A percentile compares a stretch with the other conserved stretches of the same genome.
These are phyloP conservation scores for Aegithalos caudatus DNA, from an alignment of 2,113 vertebrate species.

Conservation along the genomic window DNA sequence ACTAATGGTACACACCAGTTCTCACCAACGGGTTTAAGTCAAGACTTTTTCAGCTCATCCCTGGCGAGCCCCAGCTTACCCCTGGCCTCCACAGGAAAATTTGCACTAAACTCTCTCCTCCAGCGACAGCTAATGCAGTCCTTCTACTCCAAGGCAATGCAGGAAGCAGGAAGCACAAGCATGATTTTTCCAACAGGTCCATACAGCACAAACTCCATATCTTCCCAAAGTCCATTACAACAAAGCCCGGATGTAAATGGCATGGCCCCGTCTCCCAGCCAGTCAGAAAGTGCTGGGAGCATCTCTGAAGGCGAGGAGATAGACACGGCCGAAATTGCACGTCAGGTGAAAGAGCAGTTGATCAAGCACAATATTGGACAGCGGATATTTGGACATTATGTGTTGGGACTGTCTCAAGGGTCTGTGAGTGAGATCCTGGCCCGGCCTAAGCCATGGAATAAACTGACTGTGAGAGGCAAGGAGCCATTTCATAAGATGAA, in stretches of 20 bases:
- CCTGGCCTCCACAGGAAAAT: conserved; percentile 94
- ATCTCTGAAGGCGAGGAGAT: conserved; percentile 91
- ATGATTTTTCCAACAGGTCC: conserved; percentile 91
- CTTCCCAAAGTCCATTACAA: conserved; percentile 88
- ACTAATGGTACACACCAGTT: conserved; percentile 94
- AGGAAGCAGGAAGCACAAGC: conserved; percentile 92
- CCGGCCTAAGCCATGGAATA: conserved; percentile 96
- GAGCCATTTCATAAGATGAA: conserved; percentile 99
- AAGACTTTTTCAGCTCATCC: conserved; percentile 94
- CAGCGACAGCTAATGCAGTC: conserved; percentile 97
- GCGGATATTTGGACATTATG: conserved; percentile 95
- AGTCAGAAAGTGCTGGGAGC: conserved; percentile 89
- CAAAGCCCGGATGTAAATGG: conserved; percentile 92
- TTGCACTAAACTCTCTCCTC: conserved; percentile 97
- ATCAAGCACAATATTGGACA: conserved; percentile 99
- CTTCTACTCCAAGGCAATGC: conserved; percentile 98
- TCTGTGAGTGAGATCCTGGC: conserved; percentile 97
- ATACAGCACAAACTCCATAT: conserved; percentile 91
- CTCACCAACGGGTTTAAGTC: conserved; percentile 93
- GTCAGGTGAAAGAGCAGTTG: conserved; percentile 96
- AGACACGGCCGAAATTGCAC: conserved; percentile 94
- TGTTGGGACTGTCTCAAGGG: conserved; percentile 94
- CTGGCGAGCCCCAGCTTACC: conserved; percentile 83
- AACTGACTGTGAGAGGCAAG: conserved; percentile 94
- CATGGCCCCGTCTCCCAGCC: conserved; percentile 90